Conservation (phyloP, 2,113 vertebrate genomes). For the Lipotes vexillifer region DNA sequence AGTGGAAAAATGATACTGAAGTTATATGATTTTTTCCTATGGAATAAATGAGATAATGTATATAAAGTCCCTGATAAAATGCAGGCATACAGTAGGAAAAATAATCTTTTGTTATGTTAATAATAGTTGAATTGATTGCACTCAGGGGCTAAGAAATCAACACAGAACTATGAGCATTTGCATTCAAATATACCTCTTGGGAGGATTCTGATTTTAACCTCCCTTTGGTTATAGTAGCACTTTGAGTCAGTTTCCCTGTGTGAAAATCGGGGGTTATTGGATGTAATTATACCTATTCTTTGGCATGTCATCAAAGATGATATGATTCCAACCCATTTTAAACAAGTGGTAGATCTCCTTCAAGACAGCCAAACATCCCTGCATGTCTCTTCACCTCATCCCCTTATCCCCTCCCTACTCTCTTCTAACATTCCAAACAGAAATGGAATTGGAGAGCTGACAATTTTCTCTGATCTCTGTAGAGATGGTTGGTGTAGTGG, state of each 20-base stretch:
- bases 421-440: background rate
- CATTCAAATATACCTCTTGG: background rate
- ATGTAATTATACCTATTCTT: background rate
- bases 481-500: background rate
- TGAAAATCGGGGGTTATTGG: background rate
- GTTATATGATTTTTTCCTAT: background rate
- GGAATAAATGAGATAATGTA: background rate
- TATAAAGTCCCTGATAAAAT: background rate
- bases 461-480: background rate
- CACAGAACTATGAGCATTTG: background rate
- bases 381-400: background rate
- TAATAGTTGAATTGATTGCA: background rate
- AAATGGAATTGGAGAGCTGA: background rate
- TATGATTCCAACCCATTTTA: slow-evolving; percentile 8
- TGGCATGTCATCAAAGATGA: background rate
- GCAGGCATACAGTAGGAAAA: background rate
- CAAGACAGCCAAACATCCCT: background rate
- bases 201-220: background rate
- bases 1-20: background rate
- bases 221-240: background rate
- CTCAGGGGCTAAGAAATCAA: background rate
- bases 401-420: background rate
- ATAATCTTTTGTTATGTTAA: background rate
- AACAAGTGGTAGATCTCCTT: background rate
- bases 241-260: background rate